Conservation (phyloP, 2,888 invertebrate genomes). For the Meiosimyza platycephala region DNA sequence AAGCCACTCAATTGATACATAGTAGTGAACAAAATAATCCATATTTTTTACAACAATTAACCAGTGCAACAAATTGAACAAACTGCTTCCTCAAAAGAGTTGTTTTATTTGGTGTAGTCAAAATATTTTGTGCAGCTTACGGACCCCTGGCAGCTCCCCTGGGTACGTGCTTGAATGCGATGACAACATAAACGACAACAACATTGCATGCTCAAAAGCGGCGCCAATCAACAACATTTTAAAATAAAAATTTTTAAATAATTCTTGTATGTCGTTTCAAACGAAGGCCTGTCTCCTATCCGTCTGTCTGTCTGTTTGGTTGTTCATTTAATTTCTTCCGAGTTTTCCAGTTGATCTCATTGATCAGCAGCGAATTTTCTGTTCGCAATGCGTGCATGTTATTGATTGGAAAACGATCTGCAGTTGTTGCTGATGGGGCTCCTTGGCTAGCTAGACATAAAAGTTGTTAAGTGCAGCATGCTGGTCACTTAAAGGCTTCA, state of each 20-base stretch:
- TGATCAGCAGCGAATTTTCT: conserved; percentile 13
- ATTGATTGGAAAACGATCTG: conserved; percentile 17
- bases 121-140: too few relatives aligned
- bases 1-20: too few relatives aligned
- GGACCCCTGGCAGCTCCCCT: too few relatives aligned
- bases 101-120: too few relatives aligned
- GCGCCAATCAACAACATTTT: conserved; percentile 26
- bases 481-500: too few relatives aligned
- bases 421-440: neutral
- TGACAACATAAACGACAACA: too few relatives aligned
- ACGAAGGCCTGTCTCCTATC: conserved; percentile 4
- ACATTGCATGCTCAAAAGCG: conserved; percentile 10
- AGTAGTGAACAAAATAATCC: too few relatives aligned
- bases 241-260: conserved; percentile 22
- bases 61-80: too few relatives aligned
- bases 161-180: neutral
- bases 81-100: too few relatives aligned
- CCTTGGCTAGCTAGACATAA: neutral
- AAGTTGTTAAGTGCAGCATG: conserved; percentile 12
- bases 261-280: neutral
- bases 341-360: conserved; percentile 11
- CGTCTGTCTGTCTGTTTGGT: conserved; percentile 19
- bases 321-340: conserved; percentile 3
- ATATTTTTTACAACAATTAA: too few relatives aligned
- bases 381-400: conserved; percentile 21